Conservation (phyloP, 30 jellyfish, hydroid and myxozoan species). For the Turritopsis dohrnii region DNA sequence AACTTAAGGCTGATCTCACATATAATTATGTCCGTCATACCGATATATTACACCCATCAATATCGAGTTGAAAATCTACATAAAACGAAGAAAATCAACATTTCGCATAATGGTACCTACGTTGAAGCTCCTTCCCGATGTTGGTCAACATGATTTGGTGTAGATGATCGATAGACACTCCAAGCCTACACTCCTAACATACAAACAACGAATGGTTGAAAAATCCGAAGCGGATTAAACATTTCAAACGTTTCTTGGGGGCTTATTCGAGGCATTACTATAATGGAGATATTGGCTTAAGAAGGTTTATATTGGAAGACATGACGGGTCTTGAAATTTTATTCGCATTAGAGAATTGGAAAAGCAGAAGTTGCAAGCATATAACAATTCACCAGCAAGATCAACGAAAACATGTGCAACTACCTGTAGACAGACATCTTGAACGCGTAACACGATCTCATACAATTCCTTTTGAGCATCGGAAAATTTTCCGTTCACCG, state of each 20-base stretch:
- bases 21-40: too few relatives aligned
- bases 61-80: too few relatives aligned
- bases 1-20: too few relatives aligned
- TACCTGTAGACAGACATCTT: conserved; percentile 61
- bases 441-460: conserved; percentile 78
- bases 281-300: not conserved
- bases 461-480: conserved; percentile 52
- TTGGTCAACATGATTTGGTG: conserved; percentile 57
- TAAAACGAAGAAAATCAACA: too few relatives aligned
- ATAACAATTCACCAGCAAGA: too few relatives aligned
- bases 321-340: too few relatives aligned
- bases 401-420: too few relatives aligned
- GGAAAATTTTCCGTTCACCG: conserved; percentile 76
- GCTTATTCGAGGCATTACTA: not conserved
- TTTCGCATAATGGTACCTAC: too few relatives aligned
- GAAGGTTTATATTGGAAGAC: too few relatives aligned
- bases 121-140: conserved; percentile 73
- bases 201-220: conserved; percentile 15
- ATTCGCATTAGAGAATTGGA: too few relatives aligned
- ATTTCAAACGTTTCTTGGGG: not conserved
- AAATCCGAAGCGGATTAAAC: not conserved
- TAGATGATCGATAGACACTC: conserved; percentile 59
- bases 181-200: conserved; percentile 56
- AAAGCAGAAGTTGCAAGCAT: too few relatives aligned
- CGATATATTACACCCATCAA: too few relatives aligned